Conservation (phyloP, 2,113 vertebrate species). For the Onychostoma macrolepis region DNA sequence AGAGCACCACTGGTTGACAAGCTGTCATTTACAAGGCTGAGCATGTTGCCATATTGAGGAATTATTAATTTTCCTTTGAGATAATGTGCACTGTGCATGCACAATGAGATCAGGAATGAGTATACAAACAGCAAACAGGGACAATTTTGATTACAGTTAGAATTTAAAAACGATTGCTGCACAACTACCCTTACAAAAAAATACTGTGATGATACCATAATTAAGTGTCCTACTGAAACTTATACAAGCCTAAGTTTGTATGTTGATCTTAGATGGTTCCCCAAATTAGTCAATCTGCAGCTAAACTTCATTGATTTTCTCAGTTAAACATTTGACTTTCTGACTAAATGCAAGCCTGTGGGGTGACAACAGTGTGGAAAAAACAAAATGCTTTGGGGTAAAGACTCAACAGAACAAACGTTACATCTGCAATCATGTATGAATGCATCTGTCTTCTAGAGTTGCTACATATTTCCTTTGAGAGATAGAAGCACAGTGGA, state of each 20-base stretch:
- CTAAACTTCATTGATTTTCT: neutral
- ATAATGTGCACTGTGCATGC: neutral
- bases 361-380: neutral
- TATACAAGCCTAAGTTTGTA: neutral
- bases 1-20: too few relatives aligned
- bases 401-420: neutral
- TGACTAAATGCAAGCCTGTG: neutral
- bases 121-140: neutral
- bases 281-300: neutral
- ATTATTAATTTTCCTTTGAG: too few relatives aligned
- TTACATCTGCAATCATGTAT: neutral
- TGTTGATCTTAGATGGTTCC: neutral
- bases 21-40: too few relatives aligned
- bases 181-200: neutral
- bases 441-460: neutral
- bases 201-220: neutral
- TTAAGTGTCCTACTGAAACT: neutral
- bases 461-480: neutral
- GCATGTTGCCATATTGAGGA: too few relatives aligned
- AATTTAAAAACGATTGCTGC: neutral
- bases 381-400: neutral
- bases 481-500: neutral
- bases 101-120: neutral
- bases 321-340: conserved; percentile 6
- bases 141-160: neutral